phyloP scores from a whole-genome alignment of 2,888 invertebrate species.

The Agelastica alni region DNA sequence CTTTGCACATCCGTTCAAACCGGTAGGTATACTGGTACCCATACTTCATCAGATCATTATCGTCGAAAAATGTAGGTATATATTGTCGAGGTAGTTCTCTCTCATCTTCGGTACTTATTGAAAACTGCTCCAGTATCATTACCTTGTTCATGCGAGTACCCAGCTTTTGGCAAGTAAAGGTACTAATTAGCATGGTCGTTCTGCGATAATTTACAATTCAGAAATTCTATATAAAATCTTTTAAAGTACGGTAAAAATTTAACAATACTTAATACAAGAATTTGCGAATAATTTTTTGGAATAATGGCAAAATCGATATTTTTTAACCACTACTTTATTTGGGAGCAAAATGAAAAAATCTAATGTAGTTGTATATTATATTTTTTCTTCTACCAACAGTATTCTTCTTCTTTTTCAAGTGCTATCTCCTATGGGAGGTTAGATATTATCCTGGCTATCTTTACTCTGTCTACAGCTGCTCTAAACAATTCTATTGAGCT shows the following conservation, averaged over 20 bases:
- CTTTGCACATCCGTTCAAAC: conserved; percentile 13
- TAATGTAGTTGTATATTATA: too few relatives aligned
- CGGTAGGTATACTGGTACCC: conserved; percentile 1
- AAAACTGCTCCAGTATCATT: conserved; percentile 26
- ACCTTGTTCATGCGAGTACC: conserved; percentile 20
- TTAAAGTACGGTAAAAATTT: too few relatives aligned
- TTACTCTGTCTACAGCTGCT: not conserved
- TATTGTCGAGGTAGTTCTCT: conserved; percentile 5
- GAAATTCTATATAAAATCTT: too few relatives aligned
- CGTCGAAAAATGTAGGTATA: conserved; percentile 16
- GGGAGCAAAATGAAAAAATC: too few relatives aligned
- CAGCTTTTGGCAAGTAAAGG: conserved; percentile 18
- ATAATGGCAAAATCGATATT: too few relatives aligned
- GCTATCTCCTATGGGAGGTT: not conserved
- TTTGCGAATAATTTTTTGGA: too few relatives aligned
- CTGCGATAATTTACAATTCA: not conserved
- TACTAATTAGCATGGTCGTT: conserved; percentile 8
- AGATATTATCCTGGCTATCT: not conserved
- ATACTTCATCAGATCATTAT: conserved; percentile 20
- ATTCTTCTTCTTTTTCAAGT: not conserved
- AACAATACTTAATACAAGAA: too few relatives aligned
- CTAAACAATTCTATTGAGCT: not conserved
- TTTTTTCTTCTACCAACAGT: not conserved
- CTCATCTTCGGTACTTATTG: conserved; percentile 27
- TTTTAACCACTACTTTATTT: too few relatives aligned